Base-by-base conservation (phyloP, 1,140 invertebrate genomes). In the Drosophila gunungcola region DNA sequence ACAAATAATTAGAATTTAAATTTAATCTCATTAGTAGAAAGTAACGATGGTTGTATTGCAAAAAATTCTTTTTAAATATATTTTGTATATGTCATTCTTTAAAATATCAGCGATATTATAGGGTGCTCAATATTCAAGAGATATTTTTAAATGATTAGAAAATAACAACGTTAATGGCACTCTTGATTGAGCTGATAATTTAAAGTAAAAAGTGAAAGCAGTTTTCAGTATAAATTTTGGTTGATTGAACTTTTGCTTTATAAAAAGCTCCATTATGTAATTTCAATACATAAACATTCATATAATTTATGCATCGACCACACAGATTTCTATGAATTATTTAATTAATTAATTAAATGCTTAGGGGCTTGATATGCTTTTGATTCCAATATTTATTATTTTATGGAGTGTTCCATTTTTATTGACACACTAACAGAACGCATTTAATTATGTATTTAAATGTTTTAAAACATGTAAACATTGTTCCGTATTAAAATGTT, bases 161-260 rank as follows among this genome's bases (percentile, higher is more conserved):
- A 62, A 57, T 57, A 13, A 41, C n/a, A 36, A 0, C 27, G 45
- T 13, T 39, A 63, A 43, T 34, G 12, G 34, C 21, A 42, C 52
- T 32, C 12, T 34, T 58, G 27, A 39, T 62, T 25, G 34, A 25
- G 11, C 38, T 41, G 12, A 57, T 42, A 42, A 56, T 32, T 34
- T 9, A 25, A 21, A 58, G 43, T 27, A 6, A 25, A 63, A 63
- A 63, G 60, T 63, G 53, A 63, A 63, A 63, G 60, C 29, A 43
- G 11, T 58, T 43, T 29, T 34, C 53, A 43, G 16, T 43, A 58
- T 43, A 29, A 9, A 10, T 43, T 43, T 1, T 13, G n/a, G 39
- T 12, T 58, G 32, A 4, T 25, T 63, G 39, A 58, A 57, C 53
- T 10, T 58, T 41, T 43, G 29, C 27, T 29, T 41, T 12, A 16